Percentiles rank a stretch among this genome's conserved stretches.
These are phyloP conservation scores for Heliothis subflexa DNA, from an alignment of 1,140 invertebrate genomes.

Conservation along the genomic window DNA sequence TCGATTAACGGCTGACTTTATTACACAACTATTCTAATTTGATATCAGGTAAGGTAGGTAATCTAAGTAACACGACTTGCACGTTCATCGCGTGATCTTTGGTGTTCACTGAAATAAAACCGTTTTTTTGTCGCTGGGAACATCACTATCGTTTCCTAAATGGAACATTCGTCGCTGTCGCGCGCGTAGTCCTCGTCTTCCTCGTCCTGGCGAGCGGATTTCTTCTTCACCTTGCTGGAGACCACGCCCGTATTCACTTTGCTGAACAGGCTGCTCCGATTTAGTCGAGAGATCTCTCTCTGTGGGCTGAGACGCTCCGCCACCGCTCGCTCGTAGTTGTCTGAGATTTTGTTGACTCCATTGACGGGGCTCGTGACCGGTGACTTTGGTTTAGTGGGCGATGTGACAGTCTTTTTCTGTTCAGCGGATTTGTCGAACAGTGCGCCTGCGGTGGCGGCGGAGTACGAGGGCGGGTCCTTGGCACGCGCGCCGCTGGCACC, in stretches of 20 bases:
- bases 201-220: slow-evolving; percentile 68
- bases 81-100: slow-evolving; percentile 67
- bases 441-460: slow-evolving; percentile 69
- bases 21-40: slow-evolving; percentile 43
- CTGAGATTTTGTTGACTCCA: slow-evolving; percentile 84
- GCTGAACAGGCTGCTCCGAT: slow-evolving; percentile 80
- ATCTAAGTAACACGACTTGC: slow-evolving; percentile 59
- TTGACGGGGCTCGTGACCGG: slow-evolving; percentile 79
- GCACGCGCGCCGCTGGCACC: slow-evolving; percentile 70
- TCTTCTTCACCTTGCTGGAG: slow-evolving; percentile 73
- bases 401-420: slow-evolving; percentile 61
- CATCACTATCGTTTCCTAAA: slow-evolving; percentile 65
- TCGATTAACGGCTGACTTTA: slow-evolving; percentile 52
- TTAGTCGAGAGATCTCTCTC: slow-evolving; percentile 71
- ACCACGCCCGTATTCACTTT: slow-evolving; percentile 81
- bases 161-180: slow-evolving; percentile 88
- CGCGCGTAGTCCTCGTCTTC: slow-evolving; percentile 87
- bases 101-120: slow-evolving; percentile 63
- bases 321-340: slow-evolving; percentile 82
- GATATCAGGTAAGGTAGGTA: slow-evolving; percentile 50
- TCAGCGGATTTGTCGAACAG: slow-evolving; percentile 64
- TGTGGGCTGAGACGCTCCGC: slow-evolving; percentile 77
- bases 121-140: slow-evolving; percentile 41
- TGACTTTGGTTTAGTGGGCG: slow-evolving; percentile 68
- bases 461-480: slow-evolving; percentile 79